These are phyloP conservation scores for Thunnus maccoyii DNA, from an alignment of 2,113 vertebrate species.

Conservation along the genomic window DNA sequence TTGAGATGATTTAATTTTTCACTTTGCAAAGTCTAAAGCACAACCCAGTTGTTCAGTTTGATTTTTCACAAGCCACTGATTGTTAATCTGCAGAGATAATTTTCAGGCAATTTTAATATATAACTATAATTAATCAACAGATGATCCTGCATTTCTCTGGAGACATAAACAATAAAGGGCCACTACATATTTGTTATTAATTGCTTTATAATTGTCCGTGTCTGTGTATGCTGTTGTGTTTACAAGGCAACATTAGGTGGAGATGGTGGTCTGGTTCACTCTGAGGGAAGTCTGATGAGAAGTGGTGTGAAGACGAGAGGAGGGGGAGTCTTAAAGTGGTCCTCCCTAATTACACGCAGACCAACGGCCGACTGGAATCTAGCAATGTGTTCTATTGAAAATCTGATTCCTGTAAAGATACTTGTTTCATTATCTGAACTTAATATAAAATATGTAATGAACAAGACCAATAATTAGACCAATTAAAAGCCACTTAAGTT, in stretches of 20 bases:
- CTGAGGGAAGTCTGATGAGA: constrained; percentile 1
- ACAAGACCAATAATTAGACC: constrained; percentile 42
- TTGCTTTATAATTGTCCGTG: constrained; percentile 30
- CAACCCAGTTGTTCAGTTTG: neutral
- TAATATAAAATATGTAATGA: constrained; percentile 45
- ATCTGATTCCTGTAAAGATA: constrained; percentile 41
- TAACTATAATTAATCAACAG: constrained; percentile 35
- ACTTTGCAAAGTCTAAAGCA: neutral
- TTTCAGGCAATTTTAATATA: constrained; percentile 11
- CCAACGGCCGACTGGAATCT: constrained; percentile 39
- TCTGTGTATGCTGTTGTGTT: constrained; percentile 12
- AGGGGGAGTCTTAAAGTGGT: neutral
- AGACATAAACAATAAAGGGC: neutral
- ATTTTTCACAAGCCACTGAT: neutral
- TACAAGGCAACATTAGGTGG: neutral
- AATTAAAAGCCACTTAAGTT: constrained; percentile 49
- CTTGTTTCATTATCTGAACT: constrained; percentile 52
- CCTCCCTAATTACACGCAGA: constrained; percentile 55
- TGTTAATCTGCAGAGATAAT: constrained; percentile 12
- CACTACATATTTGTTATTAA: constrained; percentile 28
- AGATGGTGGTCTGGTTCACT: constrained; percentile 20
- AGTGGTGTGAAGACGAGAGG: neutral
- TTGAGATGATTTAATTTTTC: neutral
- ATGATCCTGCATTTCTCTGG: neutral
- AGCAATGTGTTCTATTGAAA: constrained; percentile 47